Percentiles rank a stretch among this genome's conserved stretches.
These are phyloP conservation scores for Erebia epiphron DNA, from an alignment of 2,888 invertebrate species.

Conservation along the genomic window DNA sequence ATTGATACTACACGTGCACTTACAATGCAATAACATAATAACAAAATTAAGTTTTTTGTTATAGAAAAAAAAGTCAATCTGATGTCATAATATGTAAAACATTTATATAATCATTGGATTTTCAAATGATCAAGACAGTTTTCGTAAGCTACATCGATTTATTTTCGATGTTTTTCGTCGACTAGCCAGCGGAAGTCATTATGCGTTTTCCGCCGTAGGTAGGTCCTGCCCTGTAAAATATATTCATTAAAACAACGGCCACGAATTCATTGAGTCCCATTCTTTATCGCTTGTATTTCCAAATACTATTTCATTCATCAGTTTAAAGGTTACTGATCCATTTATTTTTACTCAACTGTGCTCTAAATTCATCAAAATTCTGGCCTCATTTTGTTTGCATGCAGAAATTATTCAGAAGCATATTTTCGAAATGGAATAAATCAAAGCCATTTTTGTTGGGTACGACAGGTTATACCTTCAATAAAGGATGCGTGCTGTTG, in stretches of 20 bases:
- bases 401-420: not conserved
- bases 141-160: slow-evolving; percentile 53
- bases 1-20: slow-evolving; percentile 27
- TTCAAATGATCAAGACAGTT: slow-evolving; percentile 35
- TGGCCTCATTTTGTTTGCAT: not conserved
- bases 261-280: slow-evolving; percentile 52
- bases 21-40: not conserved
- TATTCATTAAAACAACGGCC: slow-evolving; percentile 77
- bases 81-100: too few species aligned
- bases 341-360: slow-evolving; percentile 1
- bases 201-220: slow-evolving; percentile 75
- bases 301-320: slow-evolving; percentile 26
- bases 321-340: slow-evolving; percentile 29
- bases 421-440: not conserved
- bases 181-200: slow-evolving; percentile 76
- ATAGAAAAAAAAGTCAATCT: slow-evolving; percentile 10
- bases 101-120: slow-evolving; percentile 37
- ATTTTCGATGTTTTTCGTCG: slow-evolving; percentile 72
- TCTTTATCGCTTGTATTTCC: slow-evolving; percentile 48
- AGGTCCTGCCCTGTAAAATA: slow-evolving; percentile 73
- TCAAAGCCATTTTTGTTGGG: slow-evolving; percentile 27
- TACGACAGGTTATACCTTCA: slow-evolving; percentile 36
- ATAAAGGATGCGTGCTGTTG: slow-evolving; percentile 43
- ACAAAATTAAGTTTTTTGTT: not conserved
- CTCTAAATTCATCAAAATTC: not conserved